Base-by-base conservation (phyloP, 2,797 vertebrate genomes). In the Neomorphus geoffroyi region DNA sequence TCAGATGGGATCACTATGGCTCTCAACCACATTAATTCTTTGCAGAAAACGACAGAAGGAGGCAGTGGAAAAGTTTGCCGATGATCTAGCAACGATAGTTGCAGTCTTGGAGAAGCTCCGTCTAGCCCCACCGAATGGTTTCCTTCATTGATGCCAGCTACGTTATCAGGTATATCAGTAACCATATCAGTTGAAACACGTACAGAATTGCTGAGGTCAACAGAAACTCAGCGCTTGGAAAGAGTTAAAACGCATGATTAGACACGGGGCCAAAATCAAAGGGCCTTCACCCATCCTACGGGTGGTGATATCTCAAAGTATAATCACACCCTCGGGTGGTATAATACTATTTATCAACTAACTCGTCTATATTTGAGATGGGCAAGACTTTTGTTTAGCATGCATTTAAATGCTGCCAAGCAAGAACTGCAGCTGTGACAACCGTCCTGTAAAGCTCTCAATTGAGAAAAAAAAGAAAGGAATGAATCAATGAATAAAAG, bases 181-280 rank as follows among this genome's bases (percentile, higher is more conserved):
- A 92, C 84, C 77, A 43, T 94, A 96, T 96, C 95, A 96, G 95
- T 97, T 96, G 82, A 93, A 97, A 94, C 97, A 95, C 70, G 96
- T 57, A 95, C 64, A 82, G 86, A 97, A 95, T 80, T 94, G 96
- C 90, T 94, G 96, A 97, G 93, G 95, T 94, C 90, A 94, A 97
- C 86, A 95, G 88, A 96, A 97, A 95, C 71, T 39, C n/a, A 93
- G 62, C 3, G n/a, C 82, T 97, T 97, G 96, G 96, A 96, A 96
- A 96, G 93, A 97, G 93, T 97, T 97, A 96, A 97, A 96, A 97
- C 92, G 7, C 85, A 45, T 79, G 64, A 93, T 96, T 96, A 97
- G 95, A 96, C 86, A 70, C 18, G 30, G 46, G 87, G 93, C 91
- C 96, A 95, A 90, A 96, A 95, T 95, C 83, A 96, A 96, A 96